Conservation (phyloP, 2,113 vertebrate genomes). For the Stomatorhinus ivindoensis region DNA sequence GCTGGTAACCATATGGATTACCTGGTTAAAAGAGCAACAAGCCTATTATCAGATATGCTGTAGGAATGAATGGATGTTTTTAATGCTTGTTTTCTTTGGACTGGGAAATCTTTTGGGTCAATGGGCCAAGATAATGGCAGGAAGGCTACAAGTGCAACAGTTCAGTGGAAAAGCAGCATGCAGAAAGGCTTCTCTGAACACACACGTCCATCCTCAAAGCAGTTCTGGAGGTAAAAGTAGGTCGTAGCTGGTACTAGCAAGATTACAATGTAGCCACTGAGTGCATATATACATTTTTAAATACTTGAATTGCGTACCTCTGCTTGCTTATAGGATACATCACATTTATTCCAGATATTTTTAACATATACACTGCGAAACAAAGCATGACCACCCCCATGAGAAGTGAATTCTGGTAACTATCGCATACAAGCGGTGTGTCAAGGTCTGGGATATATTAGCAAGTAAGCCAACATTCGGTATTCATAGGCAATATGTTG, state of each 20-base stretch:
- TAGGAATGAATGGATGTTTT: not conserved
- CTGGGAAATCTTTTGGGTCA: not conserved
- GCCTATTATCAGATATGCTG: not conserved
- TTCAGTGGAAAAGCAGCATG: not conserved
- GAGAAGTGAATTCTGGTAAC: not conserved
- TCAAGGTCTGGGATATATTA: not conserved
- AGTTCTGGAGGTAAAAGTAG: not conserved
- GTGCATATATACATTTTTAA: not conserved
- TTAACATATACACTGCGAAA: not conserved
- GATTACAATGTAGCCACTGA: not conserved
- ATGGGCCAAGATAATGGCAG: not conserved
- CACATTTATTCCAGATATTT: not conserved
- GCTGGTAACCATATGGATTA: conserved; percentile 76
- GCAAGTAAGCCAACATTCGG: not conserved
- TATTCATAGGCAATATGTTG: not conserved
- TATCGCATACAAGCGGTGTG: not conserved
- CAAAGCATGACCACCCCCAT: not conserved
- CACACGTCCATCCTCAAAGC: not conserved
- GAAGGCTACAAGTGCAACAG: not conserved
- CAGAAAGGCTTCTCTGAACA: not conserved
- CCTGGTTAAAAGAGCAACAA: conserved; percentile 52
- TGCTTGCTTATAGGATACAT: not conserved
- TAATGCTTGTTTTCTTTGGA: not conserved
- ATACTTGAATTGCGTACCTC: not conserved
- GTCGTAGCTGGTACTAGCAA: not conserved